These are phyloP conservation scores for Serilophus lunatus DNA, from an alignment of 2,113 vertebrate species.

Conservation along the genomic window DNA sequence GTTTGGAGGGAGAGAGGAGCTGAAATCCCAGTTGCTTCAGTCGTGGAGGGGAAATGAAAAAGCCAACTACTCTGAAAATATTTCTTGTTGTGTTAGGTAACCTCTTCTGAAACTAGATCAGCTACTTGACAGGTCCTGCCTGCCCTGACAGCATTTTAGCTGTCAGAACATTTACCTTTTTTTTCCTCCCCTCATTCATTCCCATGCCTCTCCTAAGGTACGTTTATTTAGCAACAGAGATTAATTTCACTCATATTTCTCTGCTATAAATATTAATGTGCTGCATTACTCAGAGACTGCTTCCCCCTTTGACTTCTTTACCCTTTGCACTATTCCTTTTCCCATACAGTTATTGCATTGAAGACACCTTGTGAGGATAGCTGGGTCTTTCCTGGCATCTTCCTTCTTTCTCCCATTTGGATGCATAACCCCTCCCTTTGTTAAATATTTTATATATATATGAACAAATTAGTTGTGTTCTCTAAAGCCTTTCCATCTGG, in stretches of 20 bases:
- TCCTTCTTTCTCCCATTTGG: background rate
- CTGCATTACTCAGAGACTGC: background rate
- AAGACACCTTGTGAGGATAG: background rate
- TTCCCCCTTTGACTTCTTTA: background rate
- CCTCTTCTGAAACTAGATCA: conserved; percentile 30
- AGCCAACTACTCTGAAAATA: background rate
- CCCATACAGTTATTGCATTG: background rate
- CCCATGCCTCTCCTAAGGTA: background rate
- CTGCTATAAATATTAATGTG: background rate
- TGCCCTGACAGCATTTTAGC: conserved; percentile 32
- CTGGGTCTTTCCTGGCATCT: background rate
- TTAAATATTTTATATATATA: background rate
- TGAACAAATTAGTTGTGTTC: background rate
- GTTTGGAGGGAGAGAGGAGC: background rate
- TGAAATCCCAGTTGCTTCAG: background rate
- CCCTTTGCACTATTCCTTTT: background rate
- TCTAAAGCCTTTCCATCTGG: background rate
- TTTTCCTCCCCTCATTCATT: background rate
- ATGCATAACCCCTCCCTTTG: background rate
- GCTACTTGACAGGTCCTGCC: conserved; percentile 53
- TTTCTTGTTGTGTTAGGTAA: conserved; percentile 24
- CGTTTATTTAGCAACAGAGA: background rate
- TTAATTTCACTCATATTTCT: background rate
- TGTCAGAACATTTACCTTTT: background rate
- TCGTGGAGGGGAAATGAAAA: background rate